phyloP scores from a whole-genome alignment of 1,140 invertebrate genomes.

The Bombus waltoni region DNA sequence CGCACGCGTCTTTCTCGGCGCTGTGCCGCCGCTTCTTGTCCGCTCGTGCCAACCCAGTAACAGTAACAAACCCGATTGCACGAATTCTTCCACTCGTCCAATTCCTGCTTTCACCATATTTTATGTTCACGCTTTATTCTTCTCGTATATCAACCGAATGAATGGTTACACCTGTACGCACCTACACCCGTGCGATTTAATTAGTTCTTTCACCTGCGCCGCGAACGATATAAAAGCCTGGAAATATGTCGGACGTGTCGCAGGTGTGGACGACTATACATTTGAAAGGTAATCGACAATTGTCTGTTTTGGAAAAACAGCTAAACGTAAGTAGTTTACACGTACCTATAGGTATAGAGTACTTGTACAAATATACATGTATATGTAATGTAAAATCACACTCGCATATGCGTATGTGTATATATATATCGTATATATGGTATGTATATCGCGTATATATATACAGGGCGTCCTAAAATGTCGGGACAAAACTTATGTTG shows the following conservation, averaged over 20 bases:
- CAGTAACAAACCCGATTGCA: not conserved
- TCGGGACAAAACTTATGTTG: too few species aligned
- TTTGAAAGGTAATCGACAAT: constrained; percentile 33
- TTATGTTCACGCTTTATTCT: constrained; percentile 4
- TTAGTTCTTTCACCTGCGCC: constrained; percentile 24
- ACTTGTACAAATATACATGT: too few species aligned
- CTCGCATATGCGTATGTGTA: too few species aligned
- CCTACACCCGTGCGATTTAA: constrained; percentile 2
- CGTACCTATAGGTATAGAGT: too few species aligned
- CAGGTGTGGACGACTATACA: constrained; percentile 4
- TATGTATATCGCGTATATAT: too few species aligned
- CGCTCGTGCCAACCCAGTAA: not conserved
- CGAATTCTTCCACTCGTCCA: not conserved
- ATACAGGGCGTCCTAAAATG: too few species aligned
- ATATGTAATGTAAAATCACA: too few species aligned
- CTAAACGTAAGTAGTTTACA: not conserved
- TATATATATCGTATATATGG: too few species aligned
- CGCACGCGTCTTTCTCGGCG: not conserved
- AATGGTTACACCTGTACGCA: constrained; percentile 33
- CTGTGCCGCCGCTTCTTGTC: not conserved
- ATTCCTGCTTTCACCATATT: not conserved
- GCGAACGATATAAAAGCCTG: not conserved
- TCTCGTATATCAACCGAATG: not conserved
- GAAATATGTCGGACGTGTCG: constrained; percentile 14
- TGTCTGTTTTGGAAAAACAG: not conserved